Base-by-base conservation (phyloP, 2,888 invertebrate genomes). In the Cosmorhoe ocellata region DNA sequence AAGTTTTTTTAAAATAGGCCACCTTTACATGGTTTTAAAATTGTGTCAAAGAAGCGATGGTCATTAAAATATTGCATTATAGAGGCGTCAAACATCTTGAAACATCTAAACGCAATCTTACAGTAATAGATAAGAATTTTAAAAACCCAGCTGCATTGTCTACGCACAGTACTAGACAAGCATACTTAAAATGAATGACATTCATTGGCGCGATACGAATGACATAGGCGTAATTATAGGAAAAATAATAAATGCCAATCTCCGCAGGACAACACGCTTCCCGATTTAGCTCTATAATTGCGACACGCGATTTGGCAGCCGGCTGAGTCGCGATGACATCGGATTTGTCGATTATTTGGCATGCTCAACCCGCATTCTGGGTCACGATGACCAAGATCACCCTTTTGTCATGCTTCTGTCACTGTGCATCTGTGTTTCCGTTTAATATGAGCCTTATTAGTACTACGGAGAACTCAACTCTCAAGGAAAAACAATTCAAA, bases 321-420 rank as follows among this genome's bases (percentile, higher is more conserved):
- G 59, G 62, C 65, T 59, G 61, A 62, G 67, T 65, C 55, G 69
- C 79, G 83, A 78, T 85, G 85, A 84, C 84, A 83, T 73, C 79
- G 80, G 68, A 69, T 76, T 77, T 79, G 84, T 81, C 84, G 81
- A 84, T 85, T 83, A 86, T 85, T 90, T 89, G 89, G 89, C 88
- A 88, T 75, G 79, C 68, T 57, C 69, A 58, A 57, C 60, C 52
- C 76, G 78, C 83, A 88, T 89, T 88, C 89, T 90, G 74, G 89
- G 89, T 80, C 88, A 81, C 67, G 64, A 70, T 61, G 71, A 67
- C 74, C 76, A 76, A 78, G 76, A 80, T 69, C 79, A 77, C 52
- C 66, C 75, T 72, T 76, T 76, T 76, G 73, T 72, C 64, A 6
- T 36, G 24, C 22, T 40, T 45, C 12, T 24, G 32, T 27, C 37